Conservation (phyloP, 2,888 invertebrate species). For the Apoderus coryli region DNA sequence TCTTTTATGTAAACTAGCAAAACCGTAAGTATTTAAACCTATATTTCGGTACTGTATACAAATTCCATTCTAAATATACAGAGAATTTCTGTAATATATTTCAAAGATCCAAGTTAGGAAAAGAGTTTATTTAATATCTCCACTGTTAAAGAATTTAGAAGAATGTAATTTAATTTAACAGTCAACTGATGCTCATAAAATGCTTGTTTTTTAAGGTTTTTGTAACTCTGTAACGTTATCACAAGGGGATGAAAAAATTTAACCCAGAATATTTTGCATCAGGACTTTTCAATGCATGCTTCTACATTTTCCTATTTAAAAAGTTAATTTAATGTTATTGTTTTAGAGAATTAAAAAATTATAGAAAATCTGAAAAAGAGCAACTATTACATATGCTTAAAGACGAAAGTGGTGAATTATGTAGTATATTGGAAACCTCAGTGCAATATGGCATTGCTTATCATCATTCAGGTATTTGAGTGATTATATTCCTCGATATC, state of each 20-base stretch:
- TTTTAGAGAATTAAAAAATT: constrained; percentile 37
- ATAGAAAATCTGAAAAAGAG: constrained; percentile 43
- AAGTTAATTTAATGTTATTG: no score
- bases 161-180: no score
- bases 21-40: constrained; percentile 22
- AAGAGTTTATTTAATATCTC: constrained; percentile 3
- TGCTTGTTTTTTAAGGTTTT: no score
- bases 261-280: neutral
- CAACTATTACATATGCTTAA: constrained; percentile 45
- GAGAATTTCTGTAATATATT: no score
- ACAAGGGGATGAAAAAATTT: constrained; percentile 1
- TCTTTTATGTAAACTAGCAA: constrained; percentile 52
- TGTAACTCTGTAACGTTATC: no score
- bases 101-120: no score
- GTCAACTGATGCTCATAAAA: no score
- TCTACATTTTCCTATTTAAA: no score
- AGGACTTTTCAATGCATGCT: no score
- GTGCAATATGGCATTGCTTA: constrained; percentile 76
- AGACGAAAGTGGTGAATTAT: constrained; percentile 48
- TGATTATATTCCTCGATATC: neutral
- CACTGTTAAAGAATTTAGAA: constrained; percentile 1
- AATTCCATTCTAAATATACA: no score
- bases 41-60: no score
- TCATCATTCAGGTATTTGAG: constrained; percentile 62
- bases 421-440: constrained; percentile 48